These are phyloP conservation scores for Diaprepes abbreviatus DNA, from an alignment of 2,888 invertebrate species.

Conservation along the genomic window DNA sequence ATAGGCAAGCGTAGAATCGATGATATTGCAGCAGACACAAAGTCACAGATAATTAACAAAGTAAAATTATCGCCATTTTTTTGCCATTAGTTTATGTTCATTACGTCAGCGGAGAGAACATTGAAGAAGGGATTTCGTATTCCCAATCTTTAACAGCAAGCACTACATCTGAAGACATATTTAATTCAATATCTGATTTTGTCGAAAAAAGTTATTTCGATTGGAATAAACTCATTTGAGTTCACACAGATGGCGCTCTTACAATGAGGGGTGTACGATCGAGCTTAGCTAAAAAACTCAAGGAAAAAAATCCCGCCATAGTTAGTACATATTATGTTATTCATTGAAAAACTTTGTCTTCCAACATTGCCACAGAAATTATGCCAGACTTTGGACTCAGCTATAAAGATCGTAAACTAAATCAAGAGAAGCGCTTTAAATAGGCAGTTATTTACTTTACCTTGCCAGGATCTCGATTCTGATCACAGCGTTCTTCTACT, in stretches of 20 bases:
- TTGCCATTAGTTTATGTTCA: not conserved
- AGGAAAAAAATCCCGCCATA: not conserved
- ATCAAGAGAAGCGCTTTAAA: too few relatives aligned
- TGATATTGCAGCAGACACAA: constrained; percentile 43
- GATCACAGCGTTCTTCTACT: too few relatives aligned
- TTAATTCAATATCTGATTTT: not conserved
- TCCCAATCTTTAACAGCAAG: not conserved
- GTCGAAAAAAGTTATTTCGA: too few relatives aligned
- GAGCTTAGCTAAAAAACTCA: not conserved
- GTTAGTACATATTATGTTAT: not conserved
- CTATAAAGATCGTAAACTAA: too few relatives aligned
- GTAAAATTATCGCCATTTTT: not conserved
- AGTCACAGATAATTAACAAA: not conserved
- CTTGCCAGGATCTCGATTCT: too few relatives aligned
- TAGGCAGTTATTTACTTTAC: too few relatives aligned
- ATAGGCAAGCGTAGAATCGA: constrained; percentile 48
- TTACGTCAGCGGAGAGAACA: not conserved
- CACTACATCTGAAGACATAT: not conserved
- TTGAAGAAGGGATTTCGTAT: not conserved
- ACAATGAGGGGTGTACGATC: not conserved
- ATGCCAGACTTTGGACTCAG: too few relatives aligned
- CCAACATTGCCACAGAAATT: not conserved
- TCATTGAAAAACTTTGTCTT: not conserved
- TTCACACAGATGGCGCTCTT: not conserved
- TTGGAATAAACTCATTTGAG: too few relatives aligned